Conservation (phyloP, 2,113 vertebrate species). For the Cephalopholis sonnerati region DNA sequence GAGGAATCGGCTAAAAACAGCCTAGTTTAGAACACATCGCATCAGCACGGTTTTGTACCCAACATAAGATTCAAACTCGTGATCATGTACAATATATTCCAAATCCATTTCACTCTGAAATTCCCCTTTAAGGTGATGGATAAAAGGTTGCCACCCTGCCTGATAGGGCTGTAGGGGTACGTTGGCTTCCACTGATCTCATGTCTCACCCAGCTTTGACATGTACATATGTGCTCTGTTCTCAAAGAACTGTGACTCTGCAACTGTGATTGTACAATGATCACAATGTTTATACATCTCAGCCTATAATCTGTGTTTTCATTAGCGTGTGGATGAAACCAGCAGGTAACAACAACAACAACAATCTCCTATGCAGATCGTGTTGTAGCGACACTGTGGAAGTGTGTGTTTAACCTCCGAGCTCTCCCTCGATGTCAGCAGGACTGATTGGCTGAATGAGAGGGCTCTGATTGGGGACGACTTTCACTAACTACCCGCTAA, state of each 20-base stretch:
- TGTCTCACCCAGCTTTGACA: neutral
- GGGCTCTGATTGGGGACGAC: constrained; percentile 69
- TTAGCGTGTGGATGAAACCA: neutral
- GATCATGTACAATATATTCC: too few species aligned
- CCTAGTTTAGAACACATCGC: too few species aligned
- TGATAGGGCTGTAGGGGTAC: neutral
- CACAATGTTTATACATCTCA: neutral
- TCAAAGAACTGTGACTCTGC: neutral
- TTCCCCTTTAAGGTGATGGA: too few species aligned
- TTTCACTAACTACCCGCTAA: constrained; percentile 62
- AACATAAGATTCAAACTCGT: too few species aligned
- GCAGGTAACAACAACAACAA: neutral
- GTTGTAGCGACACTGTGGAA: neutral
- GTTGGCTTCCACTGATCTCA: too few species aligned
- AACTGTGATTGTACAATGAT: too few species aligned
- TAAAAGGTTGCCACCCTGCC: neutral
- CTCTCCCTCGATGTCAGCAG: constrained; percentile 28
- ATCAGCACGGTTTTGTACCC: too few species aligned
- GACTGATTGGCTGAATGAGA: constrained; percentile 69
- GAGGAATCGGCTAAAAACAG: too few species aligned
- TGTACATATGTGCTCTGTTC: too few species aligned
- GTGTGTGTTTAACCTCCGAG: constrained; percentile 41
- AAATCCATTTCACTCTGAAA: too few species aligned
- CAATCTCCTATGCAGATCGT: neutral
- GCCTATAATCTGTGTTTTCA: neutral